These are phyloP conservation scores for Pterostichus niger DNA, from an alignment of 2,888 invertebrate genomes.

Conservation along the genomic window DNA sequence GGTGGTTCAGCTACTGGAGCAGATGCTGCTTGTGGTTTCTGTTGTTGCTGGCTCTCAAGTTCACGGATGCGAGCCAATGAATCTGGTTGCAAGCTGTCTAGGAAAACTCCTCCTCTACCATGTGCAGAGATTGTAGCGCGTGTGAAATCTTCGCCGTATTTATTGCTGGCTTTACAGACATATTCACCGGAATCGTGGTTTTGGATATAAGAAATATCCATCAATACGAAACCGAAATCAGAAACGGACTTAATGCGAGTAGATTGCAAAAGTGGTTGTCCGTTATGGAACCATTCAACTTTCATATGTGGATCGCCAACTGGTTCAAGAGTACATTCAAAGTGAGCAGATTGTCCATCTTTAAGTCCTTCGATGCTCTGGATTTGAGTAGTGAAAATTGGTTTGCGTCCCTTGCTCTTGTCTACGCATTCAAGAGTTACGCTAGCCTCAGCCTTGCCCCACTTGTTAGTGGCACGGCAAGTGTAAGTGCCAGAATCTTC, in stretches of 20 bases:
- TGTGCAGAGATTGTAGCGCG: constrained; percentile 91
- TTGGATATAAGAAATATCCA: constrained; percentile 96
- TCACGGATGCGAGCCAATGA: constrained; percentile 93
- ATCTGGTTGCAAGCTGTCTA: constrained; percentile 94
- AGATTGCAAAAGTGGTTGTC: constrained; percentile 91
- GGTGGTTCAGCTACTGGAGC: constrained; percentile 90
- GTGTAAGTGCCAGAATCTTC: constrained; percentile 95
- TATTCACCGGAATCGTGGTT: constrained; percentile 96
- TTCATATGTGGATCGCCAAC: constrained; percentile 96
- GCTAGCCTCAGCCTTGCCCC: constrained; percentile 92
- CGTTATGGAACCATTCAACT: constrained; percentile 98
- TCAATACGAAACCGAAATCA: constrained; percentile 96
- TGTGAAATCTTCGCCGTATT: constrained; percentile 93
- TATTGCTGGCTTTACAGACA: constrained; percentile 94
- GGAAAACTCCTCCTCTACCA: constrained; percentile 91
- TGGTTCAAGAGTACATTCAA: constrained; percentile 96
- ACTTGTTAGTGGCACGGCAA: constrained; percentile 93
- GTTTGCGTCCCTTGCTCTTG: constrained; percentile 91
- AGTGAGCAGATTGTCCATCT: constrained; percentile 96
- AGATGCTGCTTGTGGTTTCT: constrained; percentile 82
- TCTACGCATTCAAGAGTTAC: constrained; percentile 91
- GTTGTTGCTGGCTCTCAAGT: constrained; percentile 87
- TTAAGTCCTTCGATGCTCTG: constrained; percentile 90
- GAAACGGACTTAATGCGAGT: constrained; percentile 95
- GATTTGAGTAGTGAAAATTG: constrained; percentile 93